These are phyloP conservation scores for Sinohyriopsis cumingii DNA, from an alignment of 2,888 invertebrate species.

Conservation along the genomic window DNA sequence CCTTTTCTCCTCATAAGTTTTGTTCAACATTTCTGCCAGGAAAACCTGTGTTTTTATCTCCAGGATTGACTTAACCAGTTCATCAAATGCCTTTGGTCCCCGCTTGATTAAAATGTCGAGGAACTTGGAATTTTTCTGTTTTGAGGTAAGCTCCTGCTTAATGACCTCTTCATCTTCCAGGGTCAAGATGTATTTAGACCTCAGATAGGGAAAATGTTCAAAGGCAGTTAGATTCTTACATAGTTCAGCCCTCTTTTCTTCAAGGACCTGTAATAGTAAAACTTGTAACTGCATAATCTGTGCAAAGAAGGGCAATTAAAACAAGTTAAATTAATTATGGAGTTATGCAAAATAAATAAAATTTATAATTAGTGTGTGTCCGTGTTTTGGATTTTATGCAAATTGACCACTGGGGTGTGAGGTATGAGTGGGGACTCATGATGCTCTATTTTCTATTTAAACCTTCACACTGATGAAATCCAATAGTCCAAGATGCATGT, in stretches of 20 bases:
- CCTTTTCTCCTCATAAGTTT: conserved; percentile 33
- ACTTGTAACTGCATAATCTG: no score
- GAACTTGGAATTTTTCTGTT: conserved; percentile 28
- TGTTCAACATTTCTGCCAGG: conserved; percentile 31
- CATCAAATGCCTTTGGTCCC: conserved; percentile 27
- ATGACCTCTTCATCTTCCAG: conserved; percentile 34
- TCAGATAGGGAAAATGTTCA: conserved; percentile 31
- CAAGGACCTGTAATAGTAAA: conserved; percentile 17
- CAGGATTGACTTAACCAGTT: conserved; percentile 30
- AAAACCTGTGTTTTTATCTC: conserved; percentile 33
- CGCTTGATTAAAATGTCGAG: conserved; percentile 32
- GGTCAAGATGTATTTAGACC: conserved; percentile 29
- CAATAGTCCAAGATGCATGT: no score
- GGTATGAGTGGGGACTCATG: no score
- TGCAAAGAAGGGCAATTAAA: no score
- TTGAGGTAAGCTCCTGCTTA: conserved; percentile 13
- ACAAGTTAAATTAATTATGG: no score
- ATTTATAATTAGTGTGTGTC: no score
- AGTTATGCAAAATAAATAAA: no score
- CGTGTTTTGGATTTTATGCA: no score
- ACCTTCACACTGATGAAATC: no score
- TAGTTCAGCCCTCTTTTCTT: conserved; percentile 26
- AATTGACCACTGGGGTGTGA: no score
- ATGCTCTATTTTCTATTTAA: no score
- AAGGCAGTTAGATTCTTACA: conserved; percentile 28